A percentile compares a stretch with the other conserved stretches of the same genome.
Conservation (phyloP, 2,888 invertebrate genomes). For the Helleia helle region DNA sequence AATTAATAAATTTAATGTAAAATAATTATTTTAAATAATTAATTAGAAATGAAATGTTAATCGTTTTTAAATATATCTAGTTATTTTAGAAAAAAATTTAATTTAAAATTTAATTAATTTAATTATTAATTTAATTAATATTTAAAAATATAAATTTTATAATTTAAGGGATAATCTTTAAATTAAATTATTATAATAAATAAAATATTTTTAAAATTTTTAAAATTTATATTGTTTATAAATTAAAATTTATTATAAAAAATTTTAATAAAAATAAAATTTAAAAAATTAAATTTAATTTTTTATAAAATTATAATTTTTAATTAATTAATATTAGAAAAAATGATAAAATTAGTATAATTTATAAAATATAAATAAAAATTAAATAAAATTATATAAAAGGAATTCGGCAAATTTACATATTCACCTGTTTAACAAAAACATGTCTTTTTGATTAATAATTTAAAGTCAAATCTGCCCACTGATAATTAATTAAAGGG, state of each 20-base stretch:
- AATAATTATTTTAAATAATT: constrained; percentile 76
- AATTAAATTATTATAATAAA: constrained; percentile 69
- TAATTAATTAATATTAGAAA: constrained; percentile 52
- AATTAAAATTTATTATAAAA: constrained; percentile 65
- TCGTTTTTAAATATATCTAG: constrained; percentile 79
- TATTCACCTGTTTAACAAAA: constrained; percentile 85
- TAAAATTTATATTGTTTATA: constrained; percentile 75
- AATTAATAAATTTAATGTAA: constrained; percentile 71
- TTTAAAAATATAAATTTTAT: constrained; percentile 44
- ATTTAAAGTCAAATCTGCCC: constrained; percentile 75
- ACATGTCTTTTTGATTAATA: constrained; percentile 77
- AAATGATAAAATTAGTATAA: constrained; percentile 77
- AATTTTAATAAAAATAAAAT: constrained; percentile 43
- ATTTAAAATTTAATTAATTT: constrained; percentile 45
- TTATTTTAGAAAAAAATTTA: constrained; percentile 76
- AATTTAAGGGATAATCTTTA: constrained; percentile 76
- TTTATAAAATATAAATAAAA: constrained; percentile 18
- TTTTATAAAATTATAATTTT: constrained; percentile 54
- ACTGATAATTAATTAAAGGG: constrained; percentile 80
- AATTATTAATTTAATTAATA: constrained; percentile 35
- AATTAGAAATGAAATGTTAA: constrained; percentile 78
- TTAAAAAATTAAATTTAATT: constrained; percentile 50
- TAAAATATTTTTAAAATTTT: constrained; percentile 46
- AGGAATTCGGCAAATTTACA: constrained; percentile 78
- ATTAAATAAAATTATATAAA: constrained; percentile 85